A percentile compares a stretch with the other conserved stretches of the same genome.
These are phyloP conservation scores for Parochlus steinenii DNA, from an alignment of 2,888 invertebrate species.

Conservation along the genomic window DNA sequence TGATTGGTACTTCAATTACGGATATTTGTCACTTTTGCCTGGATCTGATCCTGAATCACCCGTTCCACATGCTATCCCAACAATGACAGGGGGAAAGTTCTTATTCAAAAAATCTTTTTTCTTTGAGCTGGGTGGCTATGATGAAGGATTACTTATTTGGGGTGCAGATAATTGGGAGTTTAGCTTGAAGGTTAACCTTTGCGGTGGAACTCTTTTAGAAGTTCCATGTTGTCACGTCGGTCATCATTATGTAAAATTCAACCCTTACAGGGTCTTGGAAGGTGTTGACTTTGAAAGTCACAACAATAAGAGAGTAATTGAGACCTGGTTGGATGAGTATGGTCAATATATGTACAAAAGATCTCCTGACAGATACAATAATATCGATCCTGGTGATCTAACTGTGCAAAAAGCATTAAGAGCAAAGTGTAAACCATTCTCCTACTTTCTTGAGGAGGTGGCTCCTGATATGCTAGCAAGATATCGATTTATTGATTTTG, in stretches of 20 bases:
- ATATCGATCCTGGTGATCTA: conserved; percentile 68
- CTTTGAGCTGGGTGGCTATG: conserved; percentile 67
- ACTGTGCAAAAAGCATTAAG: conserved; percentile 60
- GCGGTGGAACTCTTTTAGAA: conserved; percentile 52
- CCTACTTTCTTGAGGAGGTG: conserved; percentile 86
- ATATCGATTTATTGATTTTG: conserved; percentile 82
- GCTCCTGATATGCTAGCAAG: conserved; percentile 76
- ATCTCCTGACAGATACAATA: conserved; percentile 49
- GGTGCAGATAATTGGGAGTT: conserved; percentile 73
- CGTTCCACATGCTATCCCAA: conserved; percentile 60
- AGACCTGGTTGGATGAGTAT: conserved; percentile 99
- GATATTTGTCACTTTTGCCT: conserved; percentile 37
- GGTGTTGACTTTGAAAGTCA: too few species aligned
- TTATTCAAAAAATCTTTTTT: conserved; percentile 73
- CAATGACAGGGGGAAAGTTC: conserved; percentile 92
- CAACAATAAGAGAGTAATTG: conserved; percentile 80
- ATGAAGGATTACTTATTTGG: conserved; percentile 61
- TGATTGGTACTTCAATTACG: not conserved
- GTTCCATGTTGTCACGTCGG: too few species aligned
- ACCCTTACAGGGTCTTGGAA: too few species aligned
- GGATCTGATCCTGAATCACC: conserved; percentile 45
- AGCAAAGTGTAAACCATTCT: conserved; percentile 70
- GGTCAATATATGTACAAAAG: conserved; percentile 68
- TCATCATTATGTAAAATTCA: too few species aligned
- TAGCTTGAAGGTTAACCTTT: conserved; percentile 64